A percentile compares a stretch with the other conserved stretches of the same genome.
Conservation (phyloP, 2,113 vertebrate species). For the Ptilonorhynchus violaceus region DNA sequence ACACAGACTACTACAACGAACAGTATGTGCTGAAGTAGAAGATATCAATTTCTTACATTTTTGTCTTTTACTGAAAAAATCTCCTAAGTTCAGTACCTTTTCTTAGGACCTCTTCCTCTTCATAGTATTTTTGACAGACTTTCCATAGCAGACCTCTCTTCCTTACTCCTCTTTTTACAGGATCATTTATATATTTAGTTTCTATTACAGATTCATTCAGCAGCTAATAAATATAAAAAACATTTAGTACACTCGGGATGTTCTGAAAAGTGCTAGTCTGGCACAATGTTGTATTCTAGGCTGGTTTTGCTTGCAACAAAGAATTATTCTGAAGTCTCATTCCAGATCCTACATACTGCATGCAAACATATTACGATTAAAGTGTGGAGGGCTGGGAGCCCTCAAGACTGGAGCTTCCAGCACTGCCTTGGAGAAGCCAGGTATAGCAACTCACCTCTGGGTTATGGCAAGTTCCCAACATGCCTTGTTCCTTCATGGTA, state of each 20-base stretch:
- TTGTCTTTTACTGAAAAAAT: background rate
- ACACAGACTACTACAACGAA: background rate
- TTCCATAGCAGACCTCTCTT: background rate
- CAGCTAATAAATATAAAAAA: background rate
- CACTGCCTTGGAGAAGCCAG: no score
- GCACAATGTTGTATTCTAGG: background rate
- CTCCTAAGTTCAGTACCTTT: background rate
- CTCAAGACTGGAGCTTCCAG: no score
- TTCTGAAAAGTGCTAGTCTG: background rate
- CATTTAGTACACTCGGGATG: background rate
- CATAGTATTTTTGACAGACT: background rate
- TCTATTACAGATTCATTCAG: background rate
- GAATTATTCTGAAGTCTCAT: background rate
- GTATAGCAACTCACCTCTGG: no score
- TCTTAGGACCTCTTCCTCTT: background rate
- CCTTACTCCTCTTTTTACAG: background rate
- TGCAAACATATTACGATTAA: background rate
- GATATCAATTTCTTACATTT: background rate
- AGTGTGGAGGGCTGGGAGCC: no score
- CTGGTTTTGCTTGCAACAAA: background rate
- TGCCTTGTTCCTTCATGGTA: no score
- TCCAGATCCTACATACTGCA: background rate
- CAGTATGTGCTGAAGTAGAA: background rate
- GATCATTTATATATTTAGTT: background rate
- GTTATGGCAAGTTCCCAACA: no score